Evolutionary conservation across 2,797 vertebrate genomes (phyloP), one percentile per base, ranked within the genome.

Genomic region (Pangasius krempfi): DNA sequence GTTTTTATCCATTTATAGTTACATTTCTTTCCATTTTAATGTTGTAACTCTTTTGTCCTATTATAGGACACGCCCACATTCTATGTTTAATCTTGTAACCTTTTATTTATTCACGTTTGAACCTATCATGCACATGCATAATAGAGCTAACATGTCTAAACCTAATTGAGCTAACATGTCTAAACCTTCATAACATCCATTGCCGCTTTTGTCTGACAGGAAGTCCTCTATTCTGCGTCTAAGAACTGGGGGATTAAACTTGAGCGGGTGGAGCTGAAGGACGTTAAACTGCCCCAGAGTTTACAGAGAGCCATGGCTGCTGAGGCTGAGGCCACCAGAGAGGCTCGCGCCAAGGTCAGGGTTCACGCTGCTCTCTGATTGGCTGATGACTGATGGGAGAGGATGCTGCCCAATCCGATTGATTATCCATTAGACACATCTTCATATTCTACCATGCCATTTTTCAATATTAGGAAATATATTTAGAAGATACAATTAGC

Each of bases 271-370:
- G 97, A 97, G 89, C 94, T 97, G 84, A 97, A 94, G 89, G 96
- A 96, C 0, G 92, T 97, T 85, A 94, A 89, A 9, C 95, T 97
- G 7, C 97, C 97, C 0, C 1, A 92, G 79, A 91, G 90, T 37
- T 90, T 97, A 93, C 96, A 97, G 93, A 95, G 95, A 90, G 95
- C 95, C 76, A 96, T 96, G 96, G 95, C 96, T 0, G 94, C 96
- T 0, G 95, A 97, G 92, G 97, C 97, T 0, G 96, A 97, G 89
- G 96, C 96, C 25, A 91, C 91, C 5, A 90, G 47, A 84, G 94
- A 96, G 12, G 95, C 95, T 87, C 94, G 90, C 14, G 94, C 93
- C 8, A 93, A 94, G 89, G 93, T 94, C 56, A 68, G 87, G n/a
- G 22, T 40, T 84, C 40, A 68, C 27, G 27, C 84, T 85, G 88